A percentile compares a stretch with the other conserved stretches of the same genome.
Conservation (phyloP, 2,888 invertebrate species). For the Stictocephala bisonia region DNA sequence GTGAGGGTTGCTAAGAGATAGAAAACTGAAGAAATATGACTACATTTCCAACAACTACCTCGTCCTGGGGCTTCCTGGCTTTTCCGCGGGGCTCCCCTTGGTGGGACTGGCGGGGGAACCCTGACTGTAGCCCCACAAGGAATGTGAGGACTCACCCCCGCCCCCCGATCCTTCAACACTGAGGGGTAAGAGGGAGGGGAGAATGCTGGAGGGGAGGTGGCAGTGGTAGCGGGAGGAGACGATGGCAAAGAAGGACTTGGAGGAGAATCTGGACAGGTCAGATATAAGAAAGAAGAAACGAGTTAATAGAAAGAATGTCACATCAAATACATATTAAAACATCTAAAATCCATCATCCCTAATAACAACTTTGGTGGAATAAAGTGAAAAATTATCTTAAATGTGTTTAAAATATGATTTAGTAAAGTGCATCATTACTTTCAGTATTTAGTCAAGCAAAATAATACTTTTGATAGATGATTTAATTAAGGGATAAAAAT, state of each 20-base stretch:
- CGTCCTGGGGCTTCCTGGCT: slow-evolving; percentile 49
- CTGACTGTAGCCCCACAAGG: slow-evolving; percentile 69
- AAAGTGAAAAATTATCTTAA: too few species aligned
- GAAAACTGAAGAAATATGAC: background rate
- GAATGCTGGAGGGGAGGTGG: slow-evolving; percentile 60
- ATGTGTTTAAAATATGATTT: too few species aligned
- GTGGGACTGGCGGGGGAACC: slow-evolving; percentile 90
- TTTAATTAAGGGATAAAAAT: too few species aligned
- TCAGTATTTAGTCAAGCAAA: too few species aligned
- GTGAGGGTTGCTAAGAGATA: slow-evolving; percentile 11
- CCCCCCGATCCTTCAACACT: slow-evolving; percentile 74
- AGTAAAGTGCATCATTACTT: too few species aligned
- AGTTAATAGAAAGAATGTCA: slow-evolving; percentile 16
- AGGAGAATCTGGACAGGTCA: slow-evolving; percentile 31
- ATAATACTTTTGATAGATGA: too few species aligned
- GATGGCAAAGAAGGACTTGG: slow-evolving; percentile 56
- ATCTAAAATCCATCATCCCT: too few species aligned
- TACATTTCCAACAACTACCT: slow-evolving; percentile 38
- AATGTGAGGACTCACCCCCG: slow-evolving; percentile 49
- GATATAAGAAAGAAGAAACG: slow-evolving; percentile 29
- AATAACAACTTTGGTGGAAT: too few species aligned
- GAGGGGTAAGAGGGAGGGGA: slow-evolving; percentile 77
- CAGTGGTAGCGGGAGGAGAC: slow-evolving; percentile 66
- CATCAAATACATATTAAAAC: background rate
- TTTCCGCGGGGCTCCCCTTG: slow-evolving; percentile 74